Evolutionary conservation across 2,888 invertebrate species (phyloP), one percentile per base, ranked within the genome.

Genomic region (Hirtodrosophila cameraria): DNA sequence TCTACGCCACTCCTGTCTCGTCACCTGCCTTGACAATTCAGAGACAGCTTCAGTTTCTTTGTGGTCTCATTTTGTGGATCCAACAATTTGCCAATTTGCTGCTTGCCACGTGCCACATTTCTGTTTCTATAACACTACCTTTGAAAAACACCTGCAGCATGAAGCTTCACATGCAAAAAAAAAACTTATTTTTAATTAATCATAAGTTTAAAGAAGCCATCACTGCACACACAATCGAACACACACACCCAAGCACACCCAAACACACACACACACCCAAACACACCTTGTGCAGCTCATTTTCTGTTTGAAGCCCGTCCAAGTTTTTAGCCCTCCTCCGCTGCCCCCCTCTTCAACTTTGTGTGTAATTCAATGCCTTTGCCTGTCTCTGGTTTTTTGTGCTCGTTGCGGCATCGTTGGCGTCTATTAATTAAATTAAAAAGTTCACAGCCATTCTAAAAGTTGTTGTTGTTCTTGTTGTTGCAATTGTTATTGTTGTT

Each of bases 401-500:
- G 52, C 59, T 63, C 63, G 70, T 43, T 64, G 61, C 58, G 58
- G 69, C 69, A 53, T 42, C 74, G 43, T 60, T 65, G 62, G 59
- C 75, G 70, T 80, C 85, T 86, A 86, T 83, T 83, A 83, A 83
- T 83, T 86, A 86, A 83, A 83, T 83, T 83, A 83, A 83, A 83
- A 83, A 86, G 60, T 83, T 85, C 71, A 62, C 59, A 76, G 76
- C 60, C 76, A 64, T 36, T 50, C 52, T 30, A 28, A 15, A 33
- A 8, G n/a, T 41, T 11, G 61, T 62, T 53, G 46, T 66, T 48
- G 41, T 59, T 38, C 11, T 18, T 23, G 7, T 54, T 35, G n/a
- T 39, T 30, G 8, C 15, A 13, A 16, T 28, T 31, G 31, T 45
- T 23, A 11, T 13, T 15, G 5, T 20, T 13, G 20, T 27, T 33